Conservation (phyloP, 2,888 invertebrate species). For the Sipha maydis region DNA sequence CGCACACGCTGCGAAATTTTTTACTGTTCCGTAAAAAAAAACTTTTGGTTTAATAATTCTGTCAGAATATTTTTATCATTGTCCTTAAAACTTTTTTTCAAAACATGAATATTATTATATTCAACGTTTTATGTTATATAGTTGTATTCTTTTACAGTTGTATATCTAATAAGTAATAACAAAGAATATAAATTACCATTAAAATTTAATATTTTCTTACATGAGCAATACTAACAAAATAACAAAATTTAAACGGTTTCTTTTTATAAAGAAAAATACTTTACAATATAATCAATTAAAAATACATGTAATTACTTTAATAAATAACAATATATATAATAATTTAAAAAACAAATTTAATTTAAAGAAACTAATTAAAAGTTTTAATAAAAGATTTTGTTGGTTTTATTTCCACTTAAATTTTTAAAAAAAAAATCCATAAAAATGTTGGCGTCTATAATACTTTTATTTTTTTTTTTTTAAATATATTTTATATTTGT, state of each 20-base stretch:
- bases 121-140: background rate
- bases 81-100: background rate
- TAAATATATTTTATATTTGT: background rate
- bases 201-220: background rate
- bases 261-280: too few relatives aligned
- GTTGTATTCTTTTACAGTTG: background rate
- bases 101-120: background rate
- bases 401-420: background rate
- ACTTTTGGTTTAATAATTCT: slow-evolving; percentile 30
- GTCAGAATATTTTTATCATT: background rate
- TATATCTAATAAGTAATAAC: background rate
- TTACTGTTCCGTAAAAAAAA: background rate
- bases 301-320: background rate
- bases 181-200: background rate
- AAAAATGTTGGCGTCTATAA: background rate
- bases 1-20: background rate
- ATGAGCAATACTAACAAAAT: too few relatives aligned
- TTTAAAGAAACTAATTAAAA: background rate
- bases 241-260: too few relatives aligned
- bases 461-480: background rate
- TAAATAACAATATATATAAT: background rate
- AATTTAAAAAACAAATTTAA: background rate
- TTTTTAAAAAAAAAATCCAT: background rate
- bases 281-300: too few relatives aligned
- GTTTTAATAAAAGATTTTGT: background rate